Base-by-base conservation (phyloP, 2,797 vertebrate species). In the Syndactyla subalaris region DNA sequence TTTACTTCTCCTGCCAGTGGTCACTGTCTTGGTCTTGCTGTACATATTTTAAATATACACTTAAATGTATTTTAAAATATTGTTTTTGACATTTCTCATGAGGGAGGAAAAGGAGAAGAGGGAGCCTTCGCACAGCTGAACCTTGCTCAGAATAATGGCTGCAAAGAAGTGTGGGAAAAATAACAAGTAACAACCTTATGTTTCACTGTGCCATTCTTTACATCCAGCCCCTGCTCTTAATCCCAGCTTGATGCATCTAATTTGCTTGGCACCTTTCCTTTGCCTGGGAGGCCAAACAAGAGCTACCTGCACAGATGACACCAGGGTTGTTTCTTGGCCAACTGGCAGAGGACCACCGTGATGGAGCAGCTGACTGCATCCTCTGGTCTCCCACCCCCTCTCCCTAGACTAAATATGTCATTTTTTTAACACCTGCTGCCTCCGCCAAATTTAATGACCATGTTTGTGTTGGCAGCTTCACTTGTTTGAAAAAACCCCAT, bases 291-390 rank as follows among this genome's bases (percentile, higher is more conserved):
- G 95, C 95, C 96, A 97, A 96, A 97, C 86, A 95, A 94, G 95
- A 97, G 92, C 95, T 97, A 97, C 97, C 97, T 97, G 97, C 93
- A 89, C 97, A 97, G 97, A 97, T 97, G 97, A 97, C 97, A 97
- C 97, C 97, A 97, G 96, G 97, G 96, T 83, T 96, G 94, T 92
- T 96, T 93, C 93, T 94, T 91, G 91, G 95, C 97, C 97, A 97
- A 83, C 86, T 97, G 97, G 96, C 97, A 97, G 91, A 96, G 82
- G 94, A 96, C 91, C 92, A 88, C 92, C 0, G 12, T 94, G 97
- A 79, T 96, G 96, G 96, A 97, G 96, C 97, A 97, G 97, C 97
- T 97, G 97, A 97, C 89, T 92, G 71, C 79, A 77, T 96, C 79
- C 92, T 91, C 97, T 96, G 95, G 94, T 96, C 89, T 96, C 81